A percentile compares a stretch with the other conserved stretches of the same genome.
phyloP scores from a whole-genome alignment of 2,888 invertebrate genomes.

The Dicycla oo region DNA sequence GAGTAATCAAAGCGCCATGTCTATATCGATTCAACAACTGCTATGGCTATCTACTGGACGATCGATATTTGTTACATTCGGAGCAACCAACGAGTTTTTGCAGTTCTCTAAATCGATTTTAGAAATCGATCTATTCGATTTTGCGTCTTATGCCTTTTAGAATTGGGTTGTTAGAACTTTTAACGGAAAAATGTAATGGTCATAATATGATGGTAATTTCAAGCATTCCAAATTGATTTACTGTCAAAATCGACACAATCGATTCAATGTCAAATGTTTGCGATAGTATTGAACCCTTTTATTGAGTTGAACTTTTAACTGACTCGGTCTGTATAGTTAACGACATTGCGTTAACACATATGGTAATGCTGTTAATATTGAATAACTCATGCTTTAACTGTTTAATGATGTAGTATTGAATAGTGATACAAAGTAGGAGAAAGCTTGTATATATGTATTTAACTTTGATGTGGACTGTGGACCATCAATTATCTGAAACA shows the following conservation, averaged over 20 bases:
- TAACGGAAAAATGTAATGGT: not conserved
- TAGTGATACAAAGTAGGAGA: slow-evolving; percentile 43
- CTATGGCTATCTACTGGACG: slow-evolving; percentile 84
- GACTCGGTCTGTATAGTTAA: slow-evolving; percentile 69
- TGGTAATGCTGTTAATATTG: slow-evolving; percentile 71
- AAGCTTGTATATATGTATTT: slow-evolving; percentile 26
- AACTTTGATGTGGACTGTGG: not conserved
- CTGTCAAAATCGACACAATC: slow-evolving; percentile 86
- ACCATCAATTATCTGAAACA: not conserved
- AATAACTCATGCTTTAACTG: slow-evolving; percentile 62
- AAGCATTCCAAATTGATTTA: slow-evolving; percentile 85
- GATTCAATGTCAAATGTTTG: slow-evolving; percentile 85
- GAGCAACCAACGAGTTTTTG: slow-evolving; percentile 77
- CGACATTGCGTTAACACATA: slow-evolving; percentile 74
- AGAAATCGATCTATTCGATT: slow-evolving; percentile 56
- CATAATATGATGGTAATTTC: slow-evolving; percentile 55
- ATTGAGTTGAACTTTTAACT: slow-evolving; percentile 80
- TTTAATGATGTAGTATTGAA: slow-evolving; percentile 62
- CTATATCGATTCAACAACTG: slow-evolving; percentile 87
- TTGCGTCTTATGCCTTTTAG: slow-evolving; percentile 59
- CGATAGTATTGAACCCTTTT: slow-evolving; percentile 80
- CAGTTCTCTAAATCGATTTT: slow-evolving; percentile 67
- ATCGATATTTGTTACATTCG: slow-evolving; percentile 88
- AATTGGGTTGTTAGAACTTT: slow-evolving; percentile 48
- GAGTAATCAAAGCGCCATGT: slow-evolving; percentile 89